Conservation (phyloP, 1,140 invertebrate genomes). For the Leptinotarsa undecemlineata region DNA sequence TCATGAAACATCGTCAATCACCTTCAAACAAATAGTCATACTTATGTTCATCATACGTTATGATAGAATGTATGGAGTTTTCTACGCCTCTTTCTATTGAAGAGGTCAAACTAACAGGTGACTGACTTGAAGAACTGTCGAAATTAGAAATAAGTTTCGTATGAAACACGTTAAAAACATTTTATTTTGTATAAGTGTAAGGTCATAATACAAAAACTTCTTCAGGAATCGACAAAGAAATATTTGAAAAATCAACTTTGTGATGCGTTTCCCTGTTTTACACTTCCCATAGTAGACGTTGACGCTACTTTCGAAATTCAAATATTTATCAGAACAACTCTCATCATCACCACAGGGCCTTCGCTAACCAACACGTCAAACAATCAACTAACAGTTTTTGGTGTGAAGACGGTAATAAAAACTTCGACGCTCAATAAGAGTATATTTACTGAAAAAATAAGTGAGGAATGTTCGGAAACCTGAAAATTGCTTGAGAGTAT, state of each 20-base stretch:
- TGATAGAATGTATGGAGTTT: no score
- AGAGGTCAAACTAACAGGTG: no score
- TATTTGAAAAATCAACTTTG: background rate
- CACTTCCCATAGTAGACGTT: background rate
- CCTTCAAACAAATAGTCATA: no score
- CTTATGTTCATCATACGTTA: no score
- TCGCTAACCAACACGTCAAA: conserved; percentile 20
- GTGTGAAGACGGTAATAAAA: conserved; percentile 27
- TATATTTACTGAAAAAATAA: conserved; percentile 21
- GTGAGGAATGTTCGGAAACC: conserved; percentile 17
- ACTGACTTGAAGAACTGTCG: no score
- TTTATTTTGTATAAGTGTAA: no score
- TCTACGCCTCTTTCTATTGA: no score
- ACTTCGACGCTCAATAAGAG: conserved; percentile 19
- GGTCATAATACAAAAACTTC: no score
- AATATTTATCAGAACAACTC: conserved; percentile 17
- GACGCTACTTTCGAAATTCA: conserved; percentile 11
- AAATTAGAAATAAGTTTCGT: no score
- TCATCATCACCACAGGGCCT: background rate
- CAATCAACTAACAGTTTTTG: conserved; percentile 17
- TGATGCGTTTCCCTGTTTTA: background rate
- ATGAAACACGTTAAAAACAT: no score
- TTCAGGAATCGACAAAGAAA: background rate
- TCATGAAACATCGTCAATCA: no score
- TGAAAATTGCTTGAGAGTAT: conserved; percentile 14